phyloP scores from a whole-genome alignment of 2,113 vertebrate species.

The Fregetta grallaria region DNA sequence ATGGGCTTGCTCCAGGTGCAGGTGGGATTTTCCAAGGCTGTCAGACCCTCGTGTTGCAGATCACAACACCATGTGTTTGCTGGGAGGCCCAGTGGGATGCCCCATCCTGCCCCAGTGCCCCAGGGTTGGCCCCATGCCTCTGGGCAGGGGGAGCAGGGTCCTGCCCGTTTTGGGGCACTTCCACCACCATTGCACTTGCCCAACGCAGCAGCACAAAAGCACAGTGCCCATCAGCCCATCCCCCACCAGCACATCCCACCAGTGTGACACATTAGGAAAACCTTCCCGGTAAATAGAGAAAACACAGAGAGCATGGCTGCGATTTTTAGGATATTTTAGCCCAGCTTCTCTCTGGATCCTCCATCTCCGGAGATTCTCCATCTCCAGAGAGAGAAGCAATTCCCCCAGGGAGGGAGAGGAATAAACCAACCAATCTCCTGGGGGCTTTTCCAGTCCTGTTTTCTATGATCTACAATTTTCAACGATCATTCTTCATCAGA shows the following conservation, averaged over 20 bases:
- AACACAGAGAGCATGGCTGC: not conserved
- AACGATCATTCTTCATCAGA: not conserved
- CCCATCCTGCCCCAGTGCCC: not conserved
- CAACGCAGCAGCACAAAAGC: not conserved
- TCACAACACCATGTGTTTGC: not conserved
- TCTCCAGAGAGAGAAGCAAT: fast-evolving
- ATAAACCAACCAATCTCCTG: not conserved
- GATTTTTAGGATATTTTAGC: conserved; percentile 14
- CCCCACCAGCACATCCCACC: not conserved
- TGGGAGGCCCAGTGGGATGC: not conserved
- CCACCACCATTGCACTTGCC: fast-evolving
- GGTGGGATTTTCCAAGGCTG: not conserved
- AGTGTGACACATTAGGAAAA: not conserved
- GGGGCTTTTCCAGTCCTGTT: not conserved
- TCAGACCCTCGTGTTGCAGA: fast-evolving
- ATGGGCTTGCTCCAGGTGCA: too few species aligned
- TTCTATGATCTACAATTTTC: not conserved
- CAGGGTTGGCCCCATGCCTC: not conserved
- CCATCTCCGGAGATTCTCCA: too few species aligned
- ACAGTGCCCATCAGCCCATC: not conserved
- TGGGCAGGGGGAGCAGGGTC: not conserved
- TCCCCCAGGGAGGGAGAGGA: not conserved
- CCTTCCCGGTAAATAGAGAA: not conserved
- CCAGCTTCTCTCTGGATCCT: not conserved
- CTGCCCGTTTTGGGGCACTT: not conserved